Conservation (phyloP, 2,888 invertebrate species). For the Zygothrica quintamaculata region DNA sequence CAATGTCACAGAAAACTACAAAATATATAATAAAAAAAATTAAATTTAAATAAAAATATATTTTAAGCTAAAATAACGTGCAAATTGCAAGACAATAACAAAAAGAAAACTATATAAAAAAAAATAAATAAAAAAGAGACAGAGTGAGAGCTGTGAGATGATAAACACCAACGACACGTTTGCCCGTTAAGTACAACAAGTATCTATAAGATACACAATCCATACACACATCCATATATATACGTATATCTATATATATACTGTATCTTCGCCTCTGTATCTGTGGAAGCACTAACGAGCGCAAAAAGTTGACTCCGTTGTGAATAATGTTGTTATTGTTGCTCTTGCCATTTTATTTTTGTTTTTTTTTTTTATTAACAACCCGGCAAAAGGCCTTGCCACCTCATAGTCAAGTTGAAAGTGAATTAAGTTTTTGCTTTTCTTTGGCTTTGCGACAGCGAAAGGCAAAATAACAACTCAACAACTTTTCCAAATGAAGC, state of each 20-base stretch:
- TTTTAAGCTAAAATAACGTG: conserved; percentile 33
- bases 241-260: conserved; percentile 12
- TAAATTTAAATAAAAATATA: conserved; percentile 51
- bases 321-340: conserved; percentile 45
- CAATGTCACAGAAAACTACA: conserved; percentile 48
- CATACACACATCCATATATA: conserved; percentile 18
- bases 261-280: conserved; percentile 31
- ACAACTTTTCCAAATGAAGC: conserved; percentile 28
- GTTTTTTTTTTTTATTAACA: conserved; percentile 43
- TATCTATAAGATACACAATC: conserved; percentile 52
- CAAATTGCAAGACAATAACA: conserved; percentile 1
- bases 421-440: conserved; percentile 74
- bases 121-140: conserved; percentile 11
- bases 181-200: conserved; percentile 59
- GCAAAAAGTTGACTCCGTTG: conserved; percentile 54
- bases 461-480: conserved; percentile 54
- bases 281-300: conserved; percentile 53
- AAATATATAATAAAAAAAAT: conserved; percentile 36
- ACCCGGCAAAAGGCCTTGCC: conserved; percentile 60
- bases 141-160: conserved; percentile 32
- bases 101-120: conserved; percentile 7
- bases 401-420: conserved; percentile 68
- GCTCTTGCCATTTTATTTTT: conserved; percentile 24
- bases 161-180: conserved; percentile 31
- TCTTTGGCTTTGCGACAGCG: conserved; percentile 56